Conservation (phyloP, 1,140 invertebrate species). For the Pomacea maculata region DNA sequence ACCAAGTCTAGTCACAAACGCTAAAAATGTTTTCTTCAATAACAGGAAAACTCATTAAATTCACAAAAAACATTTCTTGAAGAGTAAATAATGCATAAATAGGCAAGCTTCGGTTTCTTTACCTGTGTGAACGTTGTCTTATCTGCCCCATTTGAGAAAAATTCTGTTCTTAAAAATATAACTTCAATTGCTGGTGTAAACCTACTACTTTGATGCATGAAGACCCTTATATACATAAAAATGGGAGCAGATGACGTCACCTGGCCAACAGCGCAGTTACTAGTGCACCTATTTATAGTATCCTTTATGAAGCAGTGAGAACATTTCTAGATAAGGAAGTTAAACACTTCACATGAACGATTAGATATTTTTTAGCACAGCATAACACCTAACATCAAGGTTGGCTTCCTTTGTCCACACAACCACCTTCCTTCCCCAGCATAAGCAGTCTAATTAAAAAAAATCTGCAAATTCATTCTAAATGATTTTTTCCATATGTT, state of each 20-base stretch:
- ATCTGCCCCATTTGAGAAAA: constrained; percentile 14
- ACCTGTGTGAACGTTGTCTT: constrained; percentile 14
- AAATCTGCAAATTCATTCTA: too few species aligned
- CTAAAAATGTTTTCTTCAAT: neutral
- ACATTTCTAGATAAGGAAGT: too few species aligned
- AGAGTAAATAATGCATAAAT: neutral
- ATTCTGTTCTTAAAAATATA: too few species aligned
- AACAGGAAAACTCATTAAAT: neutral
- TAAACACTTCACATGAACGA: too few species aligned
- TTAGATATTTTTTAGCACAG: too few species aligned
- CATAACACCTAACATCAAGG: too few species aligned
- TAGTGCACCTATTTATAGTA: neutral
- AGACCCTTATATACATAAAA: neutral
- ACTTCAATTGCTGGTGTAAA: too few species aligned
- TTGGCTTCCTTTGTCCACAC: too few species aligned
- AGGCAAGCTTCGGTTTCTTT: neutral
- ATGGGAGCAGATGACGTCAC: neutral
- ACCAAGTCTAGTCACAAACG: neutral
- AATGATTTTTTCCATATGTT: too few species aligned
- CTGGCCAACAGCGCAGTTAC: neutral
- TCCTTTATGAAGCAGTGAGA: neutral
- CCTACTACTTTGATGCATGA: too few species aligned
- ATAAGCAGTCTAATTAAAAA: too few species aligned
- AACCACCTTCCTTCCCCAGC: too few species aligned
- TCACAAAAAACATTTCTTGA: neutral